Conservation (phyloP, 2,888 invertebrate species). For the Epirrhoe tristata region DNA sequence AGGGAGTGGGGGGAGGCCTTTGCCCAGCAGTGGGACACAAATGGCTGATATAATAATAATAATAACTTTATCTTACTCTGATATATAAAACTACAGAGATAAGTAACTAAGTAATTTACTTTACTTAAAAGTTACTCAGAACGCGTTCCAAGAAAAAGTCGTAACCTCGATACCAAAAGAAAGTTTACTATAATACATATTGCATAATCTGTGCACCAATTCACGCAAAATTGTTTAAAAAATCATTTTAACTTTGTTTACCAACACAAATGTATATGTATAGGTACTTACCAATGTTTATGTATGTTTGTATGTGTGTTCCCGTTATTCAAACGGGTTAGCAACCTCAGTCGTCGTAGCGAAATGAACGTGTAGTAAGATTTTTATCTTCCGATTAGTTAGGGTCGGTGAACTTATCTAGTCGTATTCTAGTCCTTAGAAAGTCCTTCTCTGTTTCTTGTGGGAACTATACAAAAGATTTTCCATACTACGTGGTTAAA, state of each 20-base stretch:
- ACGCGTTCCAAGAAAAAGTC: not conserved
- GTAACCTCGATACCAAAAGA: conserved; percentile 21
- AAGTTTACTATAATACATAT: conserved; percentile 14
- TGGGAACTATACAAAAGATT: no score
- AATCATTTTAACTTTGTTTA: conserved; percentile 23
- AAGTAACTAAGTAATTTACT: not conserved
- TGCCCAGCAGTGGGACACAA: no score
- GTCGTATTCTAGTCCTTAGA: not conserved
- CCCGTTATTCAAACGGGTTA: conserved; percentile 29
- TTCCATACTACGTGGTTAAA: no score
- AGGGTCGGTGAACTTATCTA: conserved; percentile 8
- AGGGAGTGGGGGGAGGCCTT: no score
- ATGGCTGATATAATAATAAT: no score
- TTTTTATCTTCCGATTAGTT: conserved; percentile 14
- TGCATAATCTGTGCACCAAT: not conserved
- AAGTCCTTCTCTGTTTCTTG: no score
- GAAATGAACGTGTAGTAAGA: conserved; percentile 5
- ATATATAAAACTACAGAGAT: not conserved
- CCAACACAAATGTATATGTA: conserved; percentile 15
- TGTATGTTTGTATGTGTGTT: conserved; percentile 10
- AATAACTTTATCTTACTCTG: no score
- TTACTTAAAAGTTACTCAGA: conserved; percentile 18
- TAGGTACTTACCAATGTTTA: not conserved
- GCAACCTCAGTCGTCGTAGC: conserved; percentile 4
- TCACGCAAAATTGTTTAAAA: conserved; percentile 6